phyloP scores from a whole-genome alignment of 2,888 invertebrate species.

The Drosophila mimetica region DNA sequence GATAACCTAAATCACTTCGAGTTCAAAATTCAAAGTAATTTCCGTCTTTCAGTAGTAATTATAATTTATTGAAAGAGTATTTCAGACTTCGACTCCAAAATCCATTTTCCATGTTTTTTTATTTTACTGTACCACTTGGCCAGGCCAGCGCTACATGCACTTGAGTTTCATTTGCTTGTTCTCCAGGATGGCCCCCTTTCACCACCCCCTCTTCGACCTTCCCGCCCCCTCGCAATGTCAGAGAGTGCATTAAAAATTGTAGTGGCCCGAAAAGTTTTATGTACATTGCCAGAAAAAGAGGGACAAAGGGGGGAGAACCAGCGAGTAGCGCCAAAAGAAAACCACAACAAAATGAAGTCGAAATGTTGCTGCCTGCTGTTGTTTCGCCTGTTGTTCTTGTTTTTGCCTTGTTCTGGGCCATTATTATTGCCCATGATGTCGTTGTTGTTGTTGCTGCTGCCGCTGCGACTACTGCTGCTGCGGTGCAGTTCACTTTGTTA shows the following conservation, averaged over 20 bases:
- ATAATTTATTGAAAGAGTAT: neutral
- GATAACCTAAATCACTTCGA: too few relatives aligned
- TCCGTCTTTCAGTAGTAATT: too few relatives aligned
- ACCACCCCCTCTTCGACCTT: neutral
- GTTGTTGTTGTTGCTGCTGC: slow-evolving; percentile 16
- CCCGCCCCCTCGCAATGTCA: slow-evolving; percentile 57
- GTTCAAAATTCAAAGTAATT: too few relatives aligned
- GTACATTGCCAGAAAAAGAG: slow-evolving; percentile 62
- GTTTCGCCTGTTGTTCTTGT: slow-evolving; percentile 14
- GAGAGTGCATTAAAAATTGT: slow-evolving; percentile 77
- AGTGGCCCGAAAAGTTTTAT: slow-evolving; percentile 68
- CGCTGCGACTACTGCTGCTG: slow-evolving; percentile 34
- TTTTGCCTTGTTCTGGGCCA: slow-evolving; percentile 27
- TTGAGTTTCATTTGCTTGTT: slow-evolving; percentile 78
- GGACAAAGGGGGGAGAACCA: slow-evolving; percentile 4
- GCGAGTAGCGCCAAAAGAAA: slow-evolving; percentile 54
- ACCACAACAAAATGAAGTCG: slow-evolving; percentile 73
- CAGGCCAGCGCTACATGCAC: slow-evolving; percentile 70
- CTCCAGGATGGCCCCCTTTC: slow-evolving; percentile 32
- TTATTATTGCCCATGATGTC: slow-evolving; percentile 42
- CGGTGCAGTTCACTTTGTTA: slow-evolving; percentile 66
- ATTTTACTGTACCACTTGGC: slow-evolving; percentile 62
- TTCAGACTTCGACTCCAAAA: neutral
- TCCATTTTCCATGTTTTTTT: slow-evolving; percentile 13
- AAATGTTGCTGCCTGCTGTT: slow-evolving; percentile 53